Percentiles rank a stretch among this genome's conserved stretches.
phyloP scores from a whole-genome alignment of 2,113 vertebrate species.

The Chaetodon auriga region DNA sequence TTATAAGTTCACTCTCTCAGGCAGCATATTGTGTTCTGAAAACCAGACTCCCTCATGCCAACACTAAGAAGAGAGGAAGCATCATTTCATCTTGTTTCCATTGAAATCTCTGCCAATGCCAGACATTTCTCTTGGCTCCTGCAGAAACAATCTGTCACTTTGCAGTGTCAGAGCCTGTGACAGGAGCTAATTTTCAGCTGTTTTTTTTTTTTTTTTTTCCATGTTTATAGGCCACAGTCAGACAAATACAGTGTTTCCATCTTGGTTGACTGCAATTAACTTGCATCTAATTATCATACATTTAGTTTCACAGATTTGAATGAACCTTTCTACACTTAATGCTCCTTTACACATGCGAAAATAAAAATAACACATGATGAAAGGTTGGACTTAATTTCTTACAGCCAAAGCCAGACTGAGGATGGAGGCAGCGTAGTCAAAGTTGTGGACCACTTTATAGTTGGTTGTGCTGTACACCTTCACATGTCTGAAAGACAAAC shows the following conservation, averaged over 20 bases:
- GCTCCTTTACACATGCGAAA: background rate
- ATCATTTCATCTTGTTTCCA: background rate
- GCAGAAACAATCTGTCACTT: constrained; percentile 6
- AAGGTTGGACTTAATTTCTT: constrained; percentile 73
- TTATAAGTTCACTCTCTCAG: background rate
- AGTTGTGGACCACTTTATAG: constrained; percentile 97
- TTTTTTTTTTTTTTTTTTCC: background rate
- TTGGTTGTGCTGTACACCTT: constrained; percentile 96
- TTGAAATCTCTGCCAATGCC: background rate
- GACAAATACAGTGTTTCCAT: background rate
- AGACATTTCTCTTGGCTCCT: constrained; percentile 11
- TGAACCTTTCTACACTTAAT: background rate
- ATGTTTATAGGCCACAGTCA: background rate
- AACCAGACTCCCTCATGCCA: background rate
- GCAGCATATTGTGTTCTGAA: constrained; percentile 5
- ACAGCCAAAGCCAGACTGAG: constrained; percentile 94
- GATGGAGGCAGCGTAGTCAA: constrained; percentile 93
- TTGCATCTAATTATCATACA: background rate
- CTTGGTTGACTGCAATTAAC: background rate
- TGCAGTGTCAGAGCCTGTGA: background rate
- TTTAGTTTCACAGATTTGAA: background rate
- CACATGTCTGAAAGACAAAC: constrained; percentile 88
- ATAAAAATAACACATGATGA: background rate
- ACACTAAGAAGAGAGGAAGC: background rate
- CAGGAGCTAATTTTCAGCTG: background rate